A percentile compares a stretch with the other conserved stretches of the same genome.
These are phyloP conservation scores for Ephialtes manifestator DNA, from an alignment of 2,888 invertebrate genomes.

Conservation along the genomic window DNA sequence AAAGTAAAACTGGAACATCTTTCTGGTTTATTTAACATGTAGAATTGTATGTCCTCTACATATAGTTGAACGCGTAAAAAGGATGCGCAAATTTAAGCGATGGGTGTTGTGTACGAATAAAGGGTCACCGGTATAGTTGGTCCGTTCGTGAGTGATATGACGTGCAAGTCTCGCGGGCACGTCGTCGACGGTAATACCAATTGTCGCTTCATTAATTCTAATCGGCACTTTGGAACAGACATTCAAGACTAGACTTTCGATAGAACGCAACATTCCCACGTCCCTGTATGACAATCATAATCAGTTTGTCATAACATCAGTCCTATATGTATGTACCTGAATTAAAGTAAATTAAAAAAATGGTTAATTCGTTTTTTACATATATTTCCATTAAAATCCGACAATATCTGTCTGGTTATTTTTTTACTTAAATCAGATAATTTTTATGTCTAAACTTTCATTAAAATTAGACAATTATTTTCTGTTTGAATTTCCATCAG, in stretches of 20 bases:
- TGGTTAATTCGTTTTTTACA: background rate
- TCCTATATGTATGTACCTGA: background rate
- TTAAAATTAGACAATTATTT: too few relatives aligned
- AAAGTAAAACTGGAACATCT: background rate
- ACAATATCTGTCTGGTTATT: too few relatives aligned
- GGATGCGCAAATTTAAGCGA: conserved; percentile 74
- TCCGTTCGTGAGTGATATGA: conserved; percentile 29
- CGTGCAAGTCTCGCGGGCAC: conserved; percentile 28
- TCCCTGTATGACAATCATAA: conserved; percentile 63
- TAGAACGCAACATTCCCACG: conserved; percentile 44
- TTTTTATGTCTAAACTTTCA: too few relatives aligned
- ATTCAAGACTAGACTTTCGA: conserved; percentile 41
- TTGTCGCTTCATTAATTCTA: conserved; percentile 81
- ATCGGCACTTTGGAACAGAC: conserved; percentile 73
- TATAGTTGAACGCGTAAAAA: conserved; percentile 67
- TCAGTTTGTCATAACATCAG: conserved; percentile 8
- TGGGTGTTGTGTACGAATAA: conserved; percentile 57
- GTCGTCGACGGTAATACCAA: conserved; percentile 76
- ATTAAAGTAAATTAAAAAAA: conserved; percentile 6
- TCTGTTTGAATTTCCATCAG: too few relatives aligned
- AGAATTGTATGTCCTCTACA: background rate
- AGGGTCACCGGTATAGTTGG: conserved; percentile 71
- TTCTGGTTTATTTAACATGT: background rate
- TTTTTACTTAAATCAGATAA: too few relatives aligned
- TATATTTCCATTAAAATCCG: too few relatives aligned